Base-by-base conservation (phyloP, 2,113 vertebrate species). In the Dolichallabes microphthalmus region DNA sequence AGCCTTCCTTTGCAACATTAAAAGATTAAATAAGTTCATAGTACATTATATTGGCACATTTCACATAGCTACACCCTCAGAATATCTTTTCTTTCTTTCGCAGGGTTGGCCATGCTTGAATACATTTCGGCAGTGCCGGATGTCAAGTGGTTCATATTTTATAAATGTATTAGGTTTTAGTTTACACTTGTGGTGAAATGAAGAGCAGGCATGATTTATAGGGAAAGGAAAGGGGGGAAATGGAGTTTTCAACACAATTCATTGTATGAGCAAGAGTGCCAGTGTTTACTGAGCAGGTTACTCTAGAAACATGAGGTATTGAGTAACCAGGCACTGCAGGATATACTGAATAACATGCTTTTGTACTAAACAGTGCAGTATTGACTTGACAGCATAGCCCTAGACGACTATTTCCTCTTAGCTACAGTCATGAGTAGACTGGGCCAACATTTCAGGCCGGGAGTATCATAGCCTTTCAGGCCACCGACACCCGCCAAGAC, bases 241-340 rank as follows among this genome's bases (percentile, higher is more conserved):
- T 63, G 19, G 27, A 52, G 53, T 74, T 50, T 45, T 53, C 39
- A 12, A 39, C 19, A 4, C n/a, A 84, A 61, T n/a, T 53, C 39
- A 74, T 39, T 83, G n/a, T 64, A 53, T 11, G 73, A 35, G 35
- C 45, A 45, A 74, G 50, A 57, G 61, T 80, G 53, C 52, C 32
- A 22, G 60, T 13, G 8, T 68, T 68, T 78, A 45, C 57, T 52
- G n/a, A 64, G 53, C 30, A 50, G 73, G 82, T 76, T 84, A 76
- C 82, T 76, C 35, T 84, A 76, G 82, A 63, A 84, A 84, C 82
- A 75, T 61, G 45, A 20, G 53, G 76, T 80, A 5, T 85, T 85
- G 32, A 50, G 76, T 80, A 60, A 71, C 76, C 32, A 58, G 64
- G 63, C 17, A 68, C 52, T 79, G 53, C 15, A 61, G 83, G 50